Conservation (phyloP, 2,888 invertebrate species). For the Trichacis sp. region DNA sequence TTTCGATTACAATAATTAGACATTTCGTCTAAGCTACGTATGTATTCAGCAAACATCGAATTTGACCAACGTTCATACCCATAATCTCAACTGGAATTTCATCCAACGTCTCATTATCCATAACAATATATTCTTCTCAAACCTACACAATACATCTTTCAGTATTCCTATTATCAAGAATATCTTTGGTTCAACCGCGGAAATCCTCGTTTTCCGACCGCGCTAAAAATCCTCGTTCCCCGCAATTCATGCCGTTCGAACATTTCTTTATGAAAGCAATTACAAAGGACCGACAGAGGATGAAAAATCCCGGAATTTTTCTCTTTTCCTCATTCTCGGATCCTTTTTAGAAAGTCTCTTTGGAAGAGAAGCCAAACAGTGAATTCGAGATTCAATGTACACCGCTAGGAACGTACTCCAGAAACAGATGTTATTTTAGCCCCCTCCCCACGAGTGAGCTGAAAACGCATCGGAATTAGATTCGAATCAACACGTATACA, state of each 20-base stretch:
- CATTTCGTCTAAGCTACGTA: no score
- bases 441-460: neutral
- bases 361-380: neutral
- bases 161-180: no score
- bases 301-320: neutral
- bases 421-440: neutral
- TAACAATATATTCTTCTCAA: no score
- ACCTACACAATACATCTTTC: no score
- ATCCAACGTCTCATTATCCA: no score
- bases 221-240: neutral
- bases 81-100: no score
- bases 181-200: no score
- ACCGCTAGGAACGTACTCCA: neutral
- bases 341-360: neutral
- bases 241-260: neutral
- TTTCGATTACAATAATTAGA: no score
- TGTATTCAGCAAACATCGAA: no score
- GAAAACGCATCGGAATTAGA: neutral
- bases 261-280: neutral
- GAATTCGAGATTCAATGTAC: neutral
- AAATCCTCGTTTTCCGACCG: neutral
- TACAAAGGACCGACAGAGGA: neutral
- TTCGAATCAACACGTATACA: constrained; percentile 1
- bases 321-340: neutral
- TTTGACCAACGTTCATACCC: no score